Conservation (phyloP, 2,113 vertebrate species). For the Aptenodytes forsteri region DNA sequence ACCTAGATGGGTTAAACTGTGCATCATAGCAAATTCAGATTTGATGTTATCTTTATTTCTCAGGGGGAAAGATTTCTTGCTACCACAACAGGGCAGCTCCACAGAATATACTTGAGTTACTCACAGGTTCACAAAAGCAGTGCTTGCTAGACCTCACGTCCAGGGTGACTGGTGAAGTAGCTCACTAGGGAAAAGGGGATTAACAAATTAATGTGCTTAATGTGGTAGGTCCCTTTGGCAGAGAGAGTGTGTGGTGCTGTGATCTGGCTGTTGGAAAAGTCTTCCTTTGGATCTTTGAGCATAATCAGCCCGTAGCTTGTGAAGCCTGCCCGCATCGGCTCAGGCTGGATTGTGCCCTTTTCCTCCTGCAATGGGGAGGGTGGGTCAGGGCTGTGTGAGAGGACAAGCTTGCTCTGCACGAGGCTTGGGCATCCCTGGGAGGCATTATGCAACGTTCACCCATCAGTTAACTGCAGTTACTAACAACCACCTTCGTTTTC, state of each 20-base stretch:
- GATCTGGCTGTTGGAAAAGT: neutral
- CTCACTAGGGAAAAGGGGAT: neutral
- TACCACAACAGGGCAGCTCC: neutral
- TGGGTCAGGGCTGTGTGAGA: neutral
- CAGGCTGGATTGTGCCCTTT: neutral
- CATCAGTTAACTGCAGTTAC: neutral
- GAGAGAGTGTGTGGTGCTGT: neutral
- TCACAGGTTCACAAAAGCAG: neutral
- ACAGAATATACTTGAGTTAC: neutral
- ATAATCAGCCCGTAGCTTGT: neutral
- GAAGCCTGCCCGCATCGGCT: neutral
- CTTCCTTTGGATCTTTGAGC: neutral
- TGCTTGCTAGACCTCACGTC: neutral
- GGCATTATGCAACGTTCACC: neutral
- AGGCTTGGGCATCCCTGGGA: neutral
- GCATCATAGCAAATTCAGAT: neutral
- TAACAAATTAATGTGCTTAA: neutral
- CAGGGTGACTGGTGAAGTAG: neutral
- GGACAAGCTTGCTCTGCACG: neutral
- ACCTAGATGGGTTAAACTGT: neutral
- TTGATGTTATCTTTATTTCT: neutral
- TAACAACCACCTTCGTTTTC: neutral
- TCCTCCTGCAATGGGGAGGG: no score
- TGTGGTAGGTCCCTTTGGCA: neutral
- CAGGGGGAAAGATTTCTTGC: neutral